Conservation (phyloP, 2,113 vertebrate genomes). For the Sporophila hypoxantha region DNA sequence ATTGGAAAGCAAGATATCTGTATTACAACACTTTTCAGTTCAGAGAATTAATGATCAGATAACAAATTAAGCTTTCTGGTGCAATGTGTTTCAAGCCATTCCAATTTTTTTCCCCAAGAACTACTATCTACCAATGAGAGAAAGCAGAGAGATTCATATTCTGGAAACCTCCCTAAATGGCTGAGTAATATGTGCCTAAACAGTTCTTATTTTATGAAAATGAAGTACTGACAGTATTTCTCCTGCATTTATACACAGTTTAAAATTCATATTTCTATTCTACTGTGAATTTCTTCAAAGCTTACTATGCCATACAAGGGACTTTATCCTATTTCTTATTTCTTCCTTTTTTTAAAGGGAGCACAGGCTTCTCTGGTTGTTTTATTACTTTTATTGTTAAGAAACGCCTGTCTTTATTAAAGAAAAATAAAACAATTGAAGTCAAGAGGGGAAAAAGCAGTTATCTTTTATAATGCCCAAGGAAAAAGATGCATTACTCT, state of each 20-base stretch:
- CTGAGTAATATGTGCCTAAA: not conserved
- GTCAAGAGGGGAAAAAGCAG: not conserved
- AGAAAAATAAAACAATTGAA: not conserved
- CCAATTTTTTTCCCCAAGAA: not conserved
- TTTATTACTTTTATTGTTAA: not conserved
- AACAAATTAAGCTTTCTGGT: not conserved
- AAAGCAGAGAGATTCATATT: not conserved
- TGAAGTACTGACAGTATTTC: not conserved
- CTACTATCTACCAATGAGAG: not conserved
- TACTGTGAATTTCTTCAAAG: not conserved
- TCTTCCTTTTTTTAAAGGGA: not conserved
- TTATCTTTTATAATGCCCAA: not conserved
- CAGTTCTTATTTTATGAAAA: not conserved
- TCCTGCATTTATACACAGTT: not conserved
- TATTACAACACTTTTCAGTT: not conserved
- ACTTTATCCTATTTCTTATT: not conserved
- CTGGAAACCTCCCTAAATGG: not conserved
- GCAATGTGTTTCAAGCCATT: not conserved
- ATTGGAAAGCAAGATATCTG: not conserved
- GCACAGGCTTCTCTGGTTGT: not conserved
- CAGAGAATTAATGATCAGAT: not conserved
- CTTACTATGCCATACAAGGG: not conserved
- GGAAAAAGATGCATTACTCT: not conserved
- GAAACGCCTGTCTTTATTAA: not conserved
- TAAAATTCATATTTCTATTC: not conserved